Base-by-base conservation (phyloP, 2,888 invertebrate genomes). In the Dione vanillae region DNA sequence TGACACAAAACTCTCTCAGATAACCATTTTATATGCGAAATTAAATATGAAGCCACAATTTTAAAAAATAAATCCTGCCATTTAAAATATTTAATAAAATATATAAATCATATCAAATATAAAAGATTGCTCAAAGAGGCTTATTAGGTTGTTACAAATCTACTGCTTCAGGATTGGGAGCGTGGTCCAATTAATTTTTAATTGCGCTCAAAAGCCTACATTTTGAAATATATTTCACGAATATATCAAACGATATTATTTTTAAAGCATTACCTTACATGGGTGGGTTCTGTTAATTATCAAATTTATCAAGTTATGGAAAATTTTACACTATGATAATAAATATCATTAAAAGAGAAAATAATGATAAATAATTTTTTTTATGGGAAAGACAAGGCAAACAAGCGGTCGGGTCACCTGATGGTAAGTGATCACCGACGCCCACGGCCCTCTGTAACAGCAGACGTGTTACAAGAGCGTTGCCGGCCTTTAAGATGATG, bases 81-180 rank as follows among this genome's bases (percentile, higher is more conserved):
- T 9, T 14, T 43, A 59, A 37, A 37, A 64, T 16, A 40, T 8
- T 56, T 45, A 12, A 45, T 62, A 62, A 16, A 61, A 43, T 52
- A 61, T 45, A 43, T 10, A 67, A 54, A 54, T 62, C 47, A 49
- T 1, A 19, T 49, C 19, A 19, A 19, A 41, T 43, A 58, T 69
- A 65, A 70, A 74, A 73, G 77, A 79, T 80, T 79, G 76, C 47
- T 78, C 83, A 82, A 83, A 79, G 75, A 75, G 72, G 78, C 81
- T 85, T 86, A 85, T 86, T 84, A 84, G 79, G 75, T 70, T 76
- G 76, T 79, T 79, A 82, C 82, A 79, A 79, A 84, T 82, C 82
- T 78, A 77, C 78, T 70, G 75, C 77, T 75, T 54, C 47, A 47
- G 54, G 45, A 62, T 67, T 41, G 12, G 19, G 11, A 37, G 49